These are phyloP conservation scores for Petroica traversi DNA, from an alignment of 2,113 vertebrate genomes.

Conservation along the genomic window DNA sequence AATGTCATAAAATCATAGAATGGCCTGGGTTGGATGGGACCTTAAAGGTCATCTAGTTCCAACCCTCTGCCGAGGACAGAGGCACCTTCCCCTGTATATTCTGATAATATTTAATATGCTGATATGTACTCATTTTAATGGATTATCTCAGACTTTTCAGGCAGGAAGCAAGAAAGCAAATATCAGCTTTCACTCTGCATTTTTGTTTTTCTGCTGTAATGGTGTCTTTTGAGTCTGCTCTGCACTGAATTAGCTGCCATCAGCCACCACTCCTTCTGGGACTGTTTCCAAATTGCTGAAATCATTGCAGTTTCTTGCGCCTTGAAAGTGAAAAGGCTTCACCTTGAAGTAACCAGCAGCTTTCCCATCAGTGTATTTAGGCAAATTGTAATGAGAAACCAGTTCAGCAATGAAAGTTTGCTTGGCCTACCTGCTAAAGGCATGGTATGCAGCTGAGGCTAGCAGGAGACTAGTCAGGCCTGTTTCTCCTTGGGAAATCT, in stretches of 20 bases:
- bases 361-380: background rate
- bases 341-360: background rate
- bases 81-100: background rate
- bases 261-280: background rate
- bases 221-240: background rate
- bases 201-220: background rate
- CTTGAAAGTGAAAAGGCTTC: background rate
- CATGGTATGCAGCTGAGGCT: background rate
- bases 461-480: slow-evolving; percentile 1
- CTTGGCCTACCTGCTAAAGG: background rate
- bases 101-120: background rate
- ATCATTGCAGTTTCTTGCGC: background rate
- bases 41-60: background rate
- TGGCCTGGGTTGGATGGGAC: background rate
- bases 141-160: background rate
- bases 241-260: background rate
- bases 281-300: background rate
- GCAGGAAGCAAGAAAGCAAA: background rate
- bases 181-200: background rate
- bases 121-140: background rate
- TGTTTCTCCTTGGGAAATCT: background rate
- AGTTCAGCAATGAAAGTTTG: background rate
- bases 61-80: background rate
- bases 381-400: slow-evolving; percentile 38
- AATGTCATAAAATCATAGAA: background rate